Evolutionary conservation across 2,888 invertebrate genomes (phyloP).

Genomic region (Calameuta idolon): DNA sequence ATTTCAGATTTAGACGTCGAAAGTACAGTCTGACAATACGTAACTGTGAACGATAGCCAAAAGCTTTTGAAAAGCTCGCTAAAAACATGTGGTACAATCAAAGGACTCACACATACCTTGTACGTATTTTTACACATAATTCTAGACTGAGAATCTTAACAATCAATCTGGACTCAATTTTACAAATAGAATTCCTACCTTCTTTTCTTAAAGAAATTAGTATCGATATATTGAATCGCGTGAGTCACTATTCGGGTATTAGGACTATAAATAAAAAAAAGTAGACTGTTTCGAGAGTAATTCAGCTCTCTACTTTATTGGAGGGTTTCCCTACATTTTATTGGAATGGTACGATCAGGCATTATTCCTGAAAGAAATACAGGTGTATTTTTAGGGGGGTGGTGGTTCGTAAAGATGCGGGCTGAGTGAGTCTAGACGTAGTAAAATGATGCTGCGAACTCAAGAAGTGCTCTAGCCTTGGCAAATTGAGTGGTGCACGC

Average conservation of each 20-base stretch:
- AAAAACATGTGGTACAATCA: no score
- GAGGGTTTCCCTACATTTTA: background rate
- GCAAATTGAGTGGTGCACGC: conserved; percentile 1
- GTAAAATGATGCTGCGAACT: conserved; percentile 32
- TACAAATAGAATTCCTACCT: no score
- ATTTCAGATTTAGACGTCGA: background rate
- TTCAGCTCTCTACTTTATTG: background rate
- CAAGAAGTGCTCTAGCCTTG: conserved; percentile 16
- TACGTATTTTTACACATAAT: no score
- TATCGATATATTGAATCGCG: background rate
- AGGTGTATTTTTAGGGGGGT: conserved; percentile 36
- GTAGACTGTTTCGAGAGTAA: background rate
- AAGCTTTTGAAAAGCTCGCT: no score
- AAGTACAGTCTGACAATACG: no score
- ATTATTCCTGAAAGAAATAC: conserved; percentile 24
- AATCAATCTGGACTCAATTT: no score
- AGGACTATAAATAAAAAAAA: background rate
- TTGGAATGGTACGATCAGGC: background rate
- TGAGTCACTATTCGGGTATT: background rate
- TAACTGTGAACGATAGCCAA: no score
- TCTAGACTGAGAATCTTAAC: no score
- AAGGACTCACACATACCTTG: no score
- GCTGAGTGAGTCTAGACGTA: conserved; percentile 39
- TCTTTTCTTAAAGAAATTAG: no score
- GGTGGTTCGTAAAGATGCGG: conserved; percentile 41